phyloP scores from a whole-genome alignment of 2,797 vertebrate genomes.

The Sarcophilus harrisii region DNA sequence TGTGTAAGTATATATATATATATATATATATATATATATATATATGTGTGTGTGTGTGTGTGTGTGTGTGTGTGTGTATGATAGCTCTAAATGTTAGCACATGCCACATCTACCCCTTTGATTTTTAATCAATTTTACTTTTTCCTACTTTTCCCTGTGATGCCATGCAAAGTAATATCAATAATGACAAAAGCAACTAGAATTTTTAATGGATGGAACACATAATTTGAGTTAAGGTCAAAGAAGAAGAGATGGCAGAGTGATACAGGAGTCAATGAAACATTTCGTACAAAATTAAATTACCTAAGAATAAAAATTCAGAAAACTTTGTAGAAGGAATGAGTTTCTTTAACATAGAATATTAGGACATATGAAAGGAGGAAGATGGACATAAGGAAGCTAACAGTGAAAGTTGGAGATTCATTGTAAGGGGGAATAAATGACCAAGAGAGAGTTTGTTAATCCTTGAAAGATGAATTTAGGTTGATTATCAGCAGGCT shows the following conservation, averaged over 20 bases:
- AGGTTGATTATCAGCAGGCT: not conserved
- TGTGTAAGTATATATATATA: too few species aligned
- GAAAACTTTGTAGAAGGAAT: not conserved
- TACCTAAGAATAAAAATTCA: not conserved
- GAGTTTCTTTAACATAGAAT: not conserved
- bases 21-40: too few species aligned
- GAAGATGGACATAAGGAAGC: not conserved
- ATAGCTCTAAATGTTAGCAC: not conserved
- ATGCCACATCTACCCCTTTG: not conserved
- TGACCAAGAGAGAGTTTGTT: not conserved
- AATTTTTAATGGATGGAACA: not conserved
- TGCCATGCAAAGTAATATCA: not conserved
- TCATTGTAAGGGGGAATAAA: not conserved
- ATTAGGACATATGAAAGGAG: not conserved
- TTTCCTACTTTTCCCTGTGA: not conserved
- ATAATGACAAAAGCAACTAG: not conserved
- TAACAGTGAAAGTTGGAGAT: not conserved
- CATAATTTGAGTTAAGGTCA: not conserved
- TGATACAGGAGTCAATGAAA: not conserved
- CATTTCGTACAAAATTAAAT: not conserved
- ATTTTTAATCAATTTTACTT: not conserved
- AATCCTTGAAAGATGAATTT: not conserved
- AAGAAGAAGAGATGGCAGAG: not conserved
- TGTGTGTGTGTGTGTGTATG: too few species aligned
- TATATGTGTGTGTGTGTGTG: too few species aligned